Conservation (phyloP, 1,140 invertebrate genomes). For the Papilio aristodemus region DNA sequence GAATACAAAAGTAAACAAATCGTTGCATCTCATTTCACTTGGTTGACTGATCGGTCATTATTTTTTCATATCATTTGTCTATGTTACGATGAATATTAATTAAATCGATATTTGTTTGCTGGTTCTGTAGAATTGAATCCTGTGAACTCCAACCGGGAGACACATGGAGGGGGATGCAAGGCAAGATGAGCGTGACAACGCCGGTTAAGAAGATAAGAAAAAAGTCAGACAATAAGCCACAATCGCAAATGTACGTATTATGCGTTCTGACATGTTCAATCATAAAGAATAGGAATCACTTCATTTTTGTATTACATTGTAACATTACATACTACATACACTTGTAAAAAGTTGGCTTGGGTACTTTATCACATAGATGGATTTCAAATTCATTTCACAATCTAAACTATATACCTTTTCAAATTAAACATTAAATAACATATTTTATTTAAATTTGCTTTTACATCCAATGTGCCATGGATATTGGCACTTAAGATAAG, state of each 20-base stretch:
- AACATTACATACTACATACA: not conserved
- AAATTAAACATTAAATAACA: not conserved
- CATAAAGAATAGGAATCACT: conserved; percentile 15
- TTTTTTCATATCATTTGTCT: not conserved
- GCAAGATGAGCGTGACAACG: conserved; percentile 91
- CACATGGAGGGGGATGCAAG: conserved; percentile 84
- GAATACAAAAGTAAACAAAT: conserved; percentile 1
- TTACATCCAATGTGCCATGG: not conserved
- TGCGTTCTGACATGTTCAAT: conserved; percentile 48
- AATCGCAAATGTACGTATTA: conserved; percentile 89
- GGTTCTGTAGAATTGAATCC: conserved; percentile 86
- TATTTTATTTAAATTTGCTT: not conserved
- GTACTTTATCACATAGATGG: not conserved
- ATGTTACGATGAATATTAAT: conserved; percentile 38
- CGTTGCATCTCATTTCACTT: conserved; percentile 6
- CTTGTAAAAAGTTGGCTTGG: not conserved
- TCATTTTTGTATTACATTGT: not conserved
- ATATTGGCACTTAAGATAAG: not conserved
- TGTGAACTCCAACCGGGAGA: conserved; percentile 90
- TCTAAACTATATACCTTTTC: not conserved
- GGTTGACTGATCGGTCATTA: conserved; percentile 1
- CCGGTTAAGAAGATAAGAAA: conserved; percentile 89
- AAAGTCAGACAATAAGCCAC: conserved; percentile 90
- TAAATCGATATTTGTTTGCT: conserved; percentile 71
- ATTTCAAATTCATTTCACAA: not conserved